Percentiles rank a stretch among this genome's conserved stretches.
These are phyloP conservation scores for Dasysyrphus albostriatus DNA, from an alignment of 2,888 invertebrate species.

Conservation along the genomic window DNA sequence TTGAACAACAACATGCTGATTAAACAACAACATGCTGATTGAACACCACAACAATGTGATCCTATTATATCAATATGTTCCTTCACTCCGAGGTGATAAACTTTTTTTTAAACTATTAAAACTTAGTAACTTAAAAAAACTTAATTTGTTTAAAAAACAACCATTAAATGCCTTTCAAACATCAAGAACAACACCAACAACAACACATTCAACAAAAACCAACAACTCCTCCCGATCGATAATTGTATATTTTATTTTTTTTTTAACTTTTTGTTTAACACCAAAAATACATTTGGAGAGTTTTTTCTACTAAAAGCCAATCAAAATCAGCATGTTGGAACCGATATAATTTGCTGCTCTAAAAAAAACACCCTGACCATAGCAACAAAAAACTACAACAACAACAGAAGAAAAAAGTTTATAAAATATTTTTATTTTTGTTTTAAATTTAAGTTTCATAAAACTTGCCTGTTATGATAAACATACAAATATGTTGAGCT, in stretches of 20 bases:
- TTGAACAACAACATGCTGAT: constrained; percentile 57
- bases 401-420: constrained; percentile 3
- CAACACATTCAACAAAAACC: constrained; percentile 31
- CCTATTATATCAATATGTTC: constrained; percentile 66
- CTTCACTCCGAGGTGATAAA: constrained; percentile 72
- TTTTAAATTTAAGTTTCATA: constrained; percentile 17
- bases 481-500: constrained; percentile 27
- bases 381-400: constrained; percentile 1
- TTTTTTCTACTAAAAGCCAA: constrained; percentile 7
- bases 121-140: constrained; percentile 37
- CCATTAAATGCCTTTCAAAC: constrained; percentile 59
- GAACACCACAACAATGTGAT: constrained; percentile 56
- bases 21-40: constrained; percentile 54
- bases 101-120: constrained; percentile 44
- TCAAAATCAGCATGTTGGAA: constrained; percentile 66
- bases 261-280: constrained; percentile 8
- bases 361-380: constrained; percentile 2
- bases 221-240: constrained; percentile 47
- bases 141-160: constrained; percentile 60
- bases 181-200: constrained; percentile 31
- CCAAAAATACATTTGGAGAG: constrained; percentile 2
- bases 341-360: constrained; percentile 1
- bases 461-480: constrained; percentile 45
- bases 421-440: not conserved
- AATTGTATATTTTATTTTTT: constrained; percentile 46